A percentile compares a stretch with the other conserved stretches of the same genome.
Conservation (phyloP, 2,113 vertebrate species). For the Pithys albifrons region DNA sequence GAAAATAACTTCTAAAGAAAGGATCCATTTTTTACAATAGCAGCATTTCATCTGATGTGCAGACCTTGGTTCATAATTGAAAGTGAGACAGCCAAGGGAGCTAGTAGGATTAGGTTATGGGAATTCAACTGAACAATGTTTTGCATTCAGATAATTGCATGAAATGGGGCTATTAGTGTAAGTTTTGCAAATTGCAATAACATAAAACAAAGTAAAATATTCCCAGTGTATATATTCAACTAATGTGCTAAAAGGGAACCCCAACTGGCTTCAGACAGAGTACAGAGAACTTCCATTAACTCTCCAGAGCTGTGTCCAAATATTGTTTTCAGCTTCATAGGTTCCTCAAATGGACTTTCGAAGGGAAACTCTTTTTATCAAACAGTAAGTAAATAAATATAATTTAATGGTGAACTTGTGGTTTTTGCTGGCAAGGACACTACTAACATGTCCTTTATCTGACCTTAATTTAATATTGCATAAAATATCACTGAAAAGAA, state of each 20-base stretch:
- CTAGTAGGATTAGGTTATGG: not conserved
- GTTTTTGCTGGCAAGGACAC: slow-evolving; percentile 2
- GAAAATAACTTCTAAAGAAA: slow-evolving; percentile 25
- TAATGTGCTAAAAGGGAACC: not conserved
- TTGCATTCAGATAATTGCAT: slow-evolving; percentile 53
- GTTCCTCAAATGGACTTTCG: slow-evolving; percentile 18
- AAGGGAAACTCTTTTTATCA: slow-evolving; percentile 10
- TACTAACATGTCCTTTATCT: slow-evolving; percentile 26
- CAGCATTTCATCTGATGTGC: not conserved
- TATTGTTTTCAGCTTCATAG: not conserved
- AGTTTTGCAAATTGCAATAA: slow-evolving; percentile 35
- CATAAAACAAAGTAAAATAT: slow-evolving; percentile 48
- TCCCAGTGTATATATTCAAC: slow-evolving; percentile 20
- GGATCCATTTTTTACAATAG: not conserved
- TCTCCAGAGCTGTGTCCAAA: not conserved
- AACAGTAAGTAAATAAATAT: slow-evolving; percentile 37
- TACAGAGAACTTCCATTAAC: not conserved
- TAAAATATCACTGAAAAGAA: slow-evolving; percentile 14
- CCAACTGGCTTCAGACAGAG: not conserved
- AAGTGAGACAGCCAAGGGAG: slow-evolving; percentile 36
- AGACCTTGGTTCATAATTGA: slow-evolving; percentile 24
- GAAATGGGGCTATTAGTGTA: slow-evolving; percentile 54
- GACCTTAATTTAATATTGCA: slow-evolving; percentile 32
- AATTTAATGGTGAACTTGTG: not conserved
- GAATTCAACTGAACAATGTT: slow-evolving; percentile 41